A percentile compares a stretch with the other conserved stretches of the same genome.
Evolutionary conservation across 2,888 invertebrate species (phyloP).

Genomic region (Blomia tropicalis): DNA sequence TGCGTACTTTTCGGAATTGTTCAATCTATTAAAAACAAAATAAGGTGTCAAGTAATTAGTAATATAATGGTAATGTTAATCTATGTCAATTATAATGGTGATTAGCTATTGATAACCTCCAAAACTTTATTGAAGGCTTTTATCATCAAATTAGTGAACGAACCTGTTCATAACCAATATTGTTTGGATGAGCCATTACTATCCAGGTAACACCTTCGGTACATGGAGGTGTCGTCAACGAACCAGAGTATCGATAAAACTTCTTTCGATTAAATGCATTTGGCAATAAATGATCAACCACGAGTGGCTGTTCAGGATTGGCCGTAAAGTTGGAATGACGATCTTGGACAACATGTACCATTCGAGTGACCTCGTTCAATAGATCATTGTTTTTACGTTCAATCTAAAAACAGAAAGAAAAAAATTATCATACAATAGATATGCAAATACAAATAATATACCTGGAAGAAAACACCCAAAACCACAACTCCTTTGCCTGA

Average conservation of each 20-base stretch:
- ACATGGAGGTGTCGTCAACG: conserved; percentile 10
- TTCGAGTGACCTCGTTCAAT: background rate
- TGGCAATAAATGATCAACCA: background rate
- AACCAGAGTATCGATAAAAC: conserved; percentile 10
- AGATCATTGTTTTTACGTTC: background rate
- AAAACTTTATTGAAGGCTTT: no score
- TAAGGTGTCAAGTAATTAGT: no score
- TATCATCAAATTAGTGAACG: no score
- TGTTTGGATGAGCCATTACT: background rate
- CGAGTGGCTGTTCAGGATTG: background rate
- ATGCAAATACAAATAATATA: background rate
- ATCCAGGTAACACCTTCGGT: conserved; percentile 2
- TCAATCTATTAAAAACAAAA: no score
- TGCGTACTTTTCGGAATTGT: background rate
- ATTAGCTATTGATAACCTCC: no score
- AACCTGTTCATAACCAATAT: background rate
- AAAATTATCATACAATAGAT: background rate
- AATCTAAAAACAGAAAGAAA: background rate
- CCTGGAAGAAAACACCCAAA: conserved; percentile 1
- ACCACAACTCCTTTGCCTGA: background rate
- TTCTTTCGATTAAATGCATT: background rate
- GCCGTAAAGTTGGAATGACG: background rate
- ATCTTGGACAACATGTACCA: background rate
- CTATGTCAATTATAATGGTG: background rate
- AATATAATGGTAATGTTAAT: no score